Conservation (phyloP, 2,888 invertebrate species). For the Notodonta dromedarius region DNA sequence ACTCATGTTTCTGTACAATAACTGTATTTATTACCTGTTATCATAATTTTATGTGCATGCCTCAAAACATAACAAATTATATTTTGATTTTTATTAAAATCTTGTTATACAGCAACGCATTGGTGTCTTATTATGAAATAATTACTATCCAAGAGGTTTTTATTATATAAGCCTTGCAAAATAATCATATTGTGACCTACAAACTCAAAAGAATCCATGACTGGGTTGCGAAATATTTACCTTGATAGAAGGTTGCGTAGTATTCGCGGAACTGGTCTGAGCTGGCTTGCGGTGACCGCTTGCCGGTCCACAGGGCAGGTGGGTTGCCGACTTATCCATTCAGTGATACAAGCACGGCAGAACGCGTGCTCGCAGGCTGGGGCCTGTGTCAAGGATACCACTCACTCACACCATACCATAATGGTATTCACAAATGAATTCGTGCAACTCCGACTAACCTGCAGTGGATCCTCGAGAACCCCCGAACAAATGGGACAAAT, state of each 20-base stretch:
- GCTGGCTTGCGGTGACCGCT: conserved; percentile 93
- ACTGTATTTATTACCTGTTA: conserved; percentile 11
- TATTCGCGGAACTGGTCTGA: conserved; percentile 96
- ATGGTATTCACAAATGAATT: conserved; percentile 9
- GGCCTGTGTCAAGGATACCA: conserved; percentile 84
- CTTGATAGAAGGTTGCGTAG: conserved; percentile 95
- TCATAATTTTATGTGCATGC: conserved; percentile 9
- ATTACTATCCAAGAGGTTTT: conserved; percentile 14
- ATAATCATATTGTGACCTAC: conserved; percentile 49
- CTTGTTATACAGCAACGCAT: conserved; percentile 16
- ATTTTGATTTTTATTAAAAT: background rate
- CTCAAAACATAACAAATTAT: no score
- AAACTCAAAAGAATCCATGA: conserved; percentile 26
- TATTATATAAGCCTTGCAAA: conserved; percentile 43
- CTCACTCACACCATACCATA: conserved; percentile 8
- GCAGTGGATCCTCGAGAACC: conserved; percentile 97
- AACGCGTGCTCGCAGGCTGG: conserved; percentile 98
- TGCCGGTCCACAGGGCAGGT: conserved; percentile 98
- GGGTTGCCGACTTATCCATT: conserved; percentile 97
- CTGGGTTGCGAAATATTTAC: conserved; percentile 67
- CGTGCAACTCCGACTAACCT: conserved; percentile 84
- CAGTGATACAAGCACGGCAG: conserved; percentile 96
- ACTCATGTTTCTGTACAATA: conserved; percentile 13
- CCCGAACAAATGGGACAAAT: conserved; percentile 98
- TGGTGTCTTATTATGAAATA: conserved; percentile 19